Conservation (phyloP, 1,140 invertebrate genomes). For the Eriocheir sinensis region DNA sequence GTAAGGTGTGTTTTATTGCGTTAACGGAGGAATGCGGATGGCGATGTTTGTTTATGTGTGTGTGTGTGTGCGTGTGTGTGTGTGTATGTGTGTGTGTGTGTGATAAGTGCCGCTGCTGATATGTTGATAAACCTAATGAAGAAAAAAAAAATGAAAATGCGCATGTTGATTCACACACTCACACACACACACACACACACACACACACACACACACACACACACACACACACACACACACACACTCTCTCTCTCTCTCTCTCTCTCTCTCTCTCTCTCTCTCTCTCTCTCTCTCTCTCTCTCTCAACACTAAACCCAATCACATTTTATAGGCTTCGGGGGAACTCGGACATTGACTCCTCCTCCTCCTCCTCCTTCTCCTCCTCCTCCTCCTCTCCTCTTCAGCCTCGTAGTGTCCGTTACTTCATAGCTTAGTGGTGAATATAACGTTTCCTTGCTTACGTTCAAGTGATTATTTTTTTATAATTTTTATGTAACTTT, state of each 20-base stretch:
- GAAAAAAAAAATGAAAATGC: no score
- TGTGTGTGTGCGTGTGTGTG: background rate
- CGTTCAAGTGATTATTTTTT: no score
- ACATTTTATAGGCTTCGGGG: no score
- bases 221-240: background rate
- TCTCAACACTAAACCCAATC: background rate
- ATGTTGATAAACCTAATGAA: background rate
- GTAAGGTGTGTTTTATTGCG: background rate
- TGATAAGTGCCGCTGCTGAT: background rate
- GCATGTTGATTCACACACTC: background rate
- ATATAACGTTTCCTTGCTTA: no score
- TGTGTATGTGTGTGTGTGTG: background rate
- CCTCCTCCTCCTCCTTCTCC: no score
- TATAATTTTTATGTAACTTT: no score
- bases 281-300: no score
- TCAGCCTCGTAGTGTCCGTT: no score
- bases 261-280: no score
- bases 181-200: conserved; percentile 2
- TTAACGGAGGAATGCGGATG: background rate
- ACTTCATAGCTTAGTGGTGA: no score
- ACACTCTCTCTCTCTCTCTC: background rate
- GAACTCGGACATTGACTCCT: no score
- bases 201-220: conserved; percentile 4
- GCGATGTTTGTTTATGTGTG: background rate
- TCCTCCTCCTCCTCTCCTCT: no score